phyloP scores from a whole-genome alignment of 2,797 vertebrate genomes.

The Sebastes flavidus region DNA sequence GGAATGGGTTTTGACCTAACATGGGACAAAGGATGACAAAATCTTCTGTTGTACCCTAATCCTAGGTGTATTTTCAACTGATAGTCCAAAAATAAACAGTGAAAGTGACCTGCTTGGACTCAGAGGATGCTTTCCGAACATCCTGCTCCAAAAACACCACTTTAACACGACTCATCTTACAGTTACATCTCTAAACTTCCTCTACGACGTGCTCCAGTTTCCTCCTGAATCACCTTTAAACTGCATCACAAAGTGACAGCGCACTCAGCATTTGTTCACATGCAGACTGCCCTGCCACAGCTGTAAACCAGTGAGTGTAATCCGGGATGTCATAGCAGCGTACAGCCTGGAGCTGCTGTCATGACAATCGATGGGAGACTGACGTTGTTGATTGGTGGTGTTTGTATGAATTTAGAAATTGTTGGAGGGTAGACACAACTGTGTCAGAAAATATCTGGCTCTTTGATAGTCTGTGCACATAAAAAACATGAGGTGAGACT shows the following conservation, averaged over 20 bases:
- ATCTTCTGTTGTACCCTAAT: neutral
- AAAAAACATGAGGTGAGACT: too few species aligned
- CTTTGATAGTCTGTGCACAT: too few species aligned
- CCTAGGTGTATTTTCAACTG: neutral
- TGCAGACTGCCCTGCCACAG: neutral
- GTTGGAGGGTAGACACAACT: neutral
- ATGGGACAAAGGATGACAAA: neutral
- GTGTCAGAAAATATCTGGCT: too few species aligned
- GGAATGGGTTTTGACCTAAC: neutral
- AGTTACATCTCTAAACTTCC: neutral
- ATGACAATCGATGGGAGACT: neutral
- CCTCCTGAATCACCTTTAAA: neutral
- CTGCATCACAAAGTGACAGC: conserved; percentile 11
- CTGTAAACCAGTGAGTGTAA: neutral
- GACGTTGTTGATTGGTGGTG: neutral
- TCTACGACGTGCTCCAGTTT: neutral
- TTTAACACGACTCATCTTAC: neutral
- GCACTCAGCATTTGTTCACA: conserved; percentile 14
- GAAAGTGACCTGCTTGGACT: conserved; percentile 39
- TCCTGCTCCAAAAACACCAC: conserved; percentile 16
- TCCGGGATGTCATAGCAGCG: neutral
- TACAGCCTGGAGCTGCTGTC: neutral
- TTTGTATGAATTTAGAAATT: neutral
- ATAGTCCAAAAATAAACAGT: conserved; percentile 40
- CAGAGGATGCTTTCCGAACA: conserved; percentile 6